Conservation (phyloP, 2,113 vertebrate species). For the Pelvicachromis taeniatus region DNA sequence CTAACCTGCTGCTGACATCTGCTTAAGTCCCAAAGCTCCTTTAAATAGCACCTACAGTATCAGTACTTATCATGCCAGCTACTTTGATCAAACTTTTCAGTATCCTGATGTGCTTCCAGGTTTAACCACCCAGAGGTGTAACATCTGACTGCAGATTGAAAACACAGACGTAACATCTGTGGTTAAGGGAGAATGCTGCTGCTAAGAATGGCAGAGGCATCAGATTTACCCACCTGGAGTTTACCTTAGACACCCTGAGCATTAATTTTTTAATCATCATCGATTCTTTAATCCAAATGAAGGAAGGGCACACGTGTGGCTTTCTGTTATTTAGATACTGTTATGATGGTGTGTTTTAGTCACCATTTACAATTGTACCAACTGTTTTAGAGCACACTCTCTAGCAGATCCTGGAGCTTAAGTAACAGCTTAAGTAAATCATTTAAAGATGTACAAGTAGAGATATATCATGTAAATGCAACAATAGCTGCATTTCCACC, state of each 20-base stretch:
- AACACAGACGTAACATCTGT: background rate
- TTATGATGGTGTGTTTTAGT: background rate
- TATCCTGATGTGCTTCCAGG: background rate
- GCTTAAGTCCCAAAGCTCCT: background rate
- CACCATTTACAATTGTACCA: background rate
- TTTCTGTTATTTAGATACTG: background rate
- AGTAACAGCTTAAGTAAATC: background rate
- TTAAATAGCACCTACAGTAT: constrained; percentile 3
- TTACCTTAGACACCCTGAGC: constrained; percentile 13
- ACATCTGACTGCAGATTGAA: constrained; percentile 1
- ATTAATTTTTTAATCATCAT: background rate
- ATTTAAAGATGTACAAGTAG: background rate
- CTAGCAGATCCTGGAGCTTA: background rate
- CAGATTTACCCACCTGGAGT: constrained; percentile 18
- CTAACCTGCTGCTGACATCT: background rate
- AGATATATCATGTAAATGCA: background rate
- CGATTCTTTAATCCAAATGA: background rate
- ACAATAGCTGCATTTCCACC: background rate
- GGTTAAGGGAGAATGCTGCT: background rate
- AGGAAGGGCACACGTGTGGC: background rate
- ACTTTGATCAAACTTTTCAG: background rate
- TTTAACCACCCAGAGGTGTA: background rate
- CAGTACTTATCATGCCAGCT: background rate
- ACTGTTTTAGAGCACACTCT: background rate
- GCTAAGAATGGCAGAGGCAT: background rate